Conservation (phyloP, 2,888 invertebrate species). For the Pseudeuparius sepicola region DNA sequence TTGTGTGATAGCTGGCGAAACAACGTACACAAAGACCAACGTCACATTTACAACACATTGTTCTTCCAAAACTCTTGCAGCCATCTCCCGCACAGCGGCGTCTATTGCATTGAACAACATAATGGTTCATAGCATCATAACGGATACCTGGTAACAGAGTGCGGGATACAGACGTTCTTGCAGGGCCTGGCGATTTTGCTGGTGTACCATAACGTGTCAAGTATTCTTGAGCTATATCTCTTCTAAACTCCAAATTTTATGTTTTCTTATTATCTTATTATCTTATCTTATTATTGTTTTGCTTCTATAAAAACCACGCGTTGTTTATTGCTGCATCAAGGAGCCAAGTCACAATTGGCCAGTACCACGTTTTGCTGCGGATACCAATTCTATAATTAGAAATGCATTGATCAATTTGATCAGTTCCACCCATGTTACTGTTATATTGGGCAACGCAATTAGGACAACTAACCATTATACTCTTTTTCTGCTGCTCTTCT, state of each 20-base stretch:
- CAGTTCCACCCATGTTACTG: constrained; percentile 18
- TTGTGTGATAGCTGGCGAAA: constrained; percentile 12
- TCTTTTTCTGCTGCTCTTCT: constrained; percentile 5
- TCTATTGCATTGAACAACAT: constrained; percentile 13
- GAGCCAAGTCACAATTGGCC: constrained; percentile 13
- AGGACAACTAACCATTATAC: constrained; percentile 4
- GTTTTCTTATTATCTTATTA: too few relatives aligned
- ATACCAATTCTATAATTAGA: constrained; percentile 11
- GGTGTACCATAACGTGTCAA: constrained; percentile 12
- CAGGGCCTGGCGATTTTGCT: constrained; percentile 9
- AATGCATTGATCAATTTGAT: constrained; percentile 12
- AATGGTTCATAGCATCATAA: not conserved
- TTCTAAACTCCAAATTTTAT: constrained; percentile 16
- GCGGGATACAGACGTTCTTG: constrained; percentile 2
- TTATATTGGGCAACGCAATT: constrained; percentile 7
- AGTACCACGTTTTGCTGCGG: constrained; percentile 14
- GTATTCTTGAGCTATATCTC: constrained; percentile 11
- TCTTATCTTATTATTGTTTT: constrained; percentile 8
- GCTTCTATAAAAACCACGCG: constrained; percentile 16
- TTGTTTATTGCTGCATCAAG: constrained; percentile 14
- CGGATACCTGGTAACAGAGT: constrained; percentile 4
- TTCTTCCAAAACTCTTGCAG: constrained; percentile 17
- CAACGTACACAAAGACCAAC: constrained; percentile 21
- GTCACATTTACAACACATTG: constrained; percentile 23
- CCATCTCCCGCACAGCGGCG: constrained; percentile 21